phyloP scores from a whole-genome alignment of 2,113 vertebrate species.

The Bombycilla garrulus region DNA sequence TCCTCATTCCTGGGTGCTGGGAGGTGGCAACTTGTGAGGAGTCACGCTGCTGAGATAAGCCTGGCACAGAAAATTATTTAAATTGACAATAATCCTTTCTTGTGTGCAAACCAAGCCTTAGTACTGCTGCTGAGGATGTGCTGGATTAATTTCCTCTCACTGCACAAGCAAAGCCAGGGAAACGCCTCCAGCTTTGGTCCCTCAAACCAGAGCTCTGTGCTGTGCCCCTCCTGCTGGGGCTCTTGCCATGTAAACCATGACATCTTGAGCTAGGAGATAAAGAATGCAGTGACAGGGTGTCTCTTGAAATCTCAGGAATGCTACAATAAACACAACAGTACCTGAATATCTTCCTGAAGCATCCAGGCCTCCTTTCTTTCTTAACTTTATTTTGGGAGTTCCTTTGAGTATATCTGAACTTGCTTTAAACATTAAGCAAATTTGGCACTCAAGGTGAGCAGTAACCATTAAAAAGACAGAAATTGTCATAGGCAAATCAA shows the following conservation, averaged over 20 bases:
- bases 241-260: neutral
- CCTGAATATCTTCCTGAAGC: neutral
- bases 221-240: accelerated
- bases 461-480: neutral
- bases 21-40: neutral
- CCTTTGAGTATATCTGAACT: neutral
- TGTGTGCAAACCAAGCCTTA: neutral
- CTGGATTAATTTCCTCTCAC: neutral
- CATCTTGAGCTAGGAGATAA: neutral
- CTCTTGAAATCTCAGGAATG: neutral
- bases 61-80: neutral
- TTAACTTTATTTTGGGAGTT: neutral
- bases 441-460: neutral
- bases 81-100: neutral
- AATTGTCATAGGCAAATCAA: neutral
- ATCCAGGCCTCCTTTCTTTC: neutral
- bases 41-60: neutral
- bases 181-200: neutral
- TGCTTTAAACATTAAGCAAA: neutral
- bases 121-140: neutral
- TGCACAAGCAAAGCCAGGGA: neutral
- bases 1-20: neutral
- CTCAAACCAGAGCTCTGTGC: neutral
- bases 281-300: neutral
- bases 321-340: neutral